These are phyloP conservation scores for Momotus momota DNA, from an alignment of 2,797 vertebrate genomes.

Conservation along the genomic window DNA sequence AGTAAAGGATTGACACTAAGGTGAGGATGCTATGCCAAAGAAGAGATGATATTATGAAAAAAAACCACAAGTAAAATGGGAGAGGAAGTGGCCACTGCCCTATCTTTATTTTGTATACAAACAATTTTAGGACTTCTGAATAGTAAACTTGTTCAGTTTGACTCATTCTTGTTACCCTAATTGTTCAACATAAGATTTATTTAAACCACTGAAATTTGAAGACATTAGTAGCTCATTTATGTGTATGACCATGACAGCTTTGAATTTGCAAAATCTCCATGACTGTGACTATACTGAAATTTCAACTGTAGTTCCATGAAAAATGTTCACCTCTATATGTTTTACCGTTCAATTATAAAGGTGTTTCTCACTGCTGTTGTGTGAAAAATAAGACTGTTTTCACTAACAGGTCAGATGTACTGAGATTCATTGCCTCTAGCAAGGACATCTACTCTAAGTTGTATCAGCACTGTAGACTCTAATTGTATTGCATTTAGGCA, in stretches of 20 bases:
- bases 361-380: background rate
- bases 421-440: background rate
- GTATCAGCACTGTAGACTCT: background rate
- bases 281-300: background rate
- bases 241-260: background rate
- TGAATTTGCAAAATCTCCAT: background rate
- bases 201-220: background rate
- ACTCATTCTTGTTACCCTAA: background rate
- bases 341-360: background rate
- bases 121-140: background rate
- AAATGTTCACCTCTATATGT: background rate
- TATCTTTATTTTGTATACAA: background rate
- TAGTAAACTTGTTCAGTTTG: background rate
- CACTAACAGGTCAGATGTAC: rapidly evolving
- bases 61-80: background rate
- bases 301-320: background rate
- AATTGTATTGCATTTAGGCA: background rate
- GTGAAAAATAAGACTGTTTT: background rate
- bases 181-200: background rate
- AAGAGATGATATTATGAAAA: background rate
- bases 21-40: background rate
- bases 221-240: background rate
- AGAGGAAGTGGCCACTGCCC: background rate
- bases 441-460: background rate
- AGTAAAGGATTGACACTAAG: background rate